These are phyloP conservation scores for Eristalinus sepulchralis DNA, from an alignment of 2,888 invertebrate species.

Conservation along the genomic window DNA sequence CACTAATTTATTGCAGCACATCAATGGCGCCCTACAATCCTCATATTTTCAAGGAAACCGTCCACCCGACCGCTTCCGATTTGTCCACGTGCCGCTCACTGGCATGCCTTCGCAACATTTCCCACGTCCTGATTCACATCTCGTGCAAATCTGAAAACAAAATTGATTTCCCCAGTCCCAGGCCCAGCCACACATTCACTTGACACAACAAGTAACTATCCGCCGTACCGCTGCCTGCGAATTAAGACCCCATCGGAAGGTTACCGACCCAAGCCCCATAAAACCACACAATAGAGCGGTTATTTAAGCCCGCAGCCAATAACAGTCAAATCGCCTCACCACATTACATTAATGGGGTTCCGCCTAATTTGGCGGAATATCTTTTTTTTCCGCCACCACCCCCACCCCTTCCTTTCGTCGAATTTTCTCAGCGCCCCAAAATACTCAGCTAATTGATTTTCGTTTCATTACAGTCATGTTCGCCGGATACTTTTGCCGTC, in stretches of 20 bases:
- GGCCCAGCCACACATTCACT: background rate
- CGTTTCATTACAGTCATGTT: constrained; percentile 22
- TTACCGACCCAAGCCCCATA: background rate
- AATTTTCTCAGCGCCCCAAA: background rate
- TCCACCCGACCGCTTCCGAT: too few species aligned
- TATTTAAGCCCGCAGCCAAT: background rate
- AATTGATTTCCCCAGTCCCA: background rate
- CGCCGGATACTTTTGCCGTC: background rate
- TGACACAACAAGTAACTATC: background rate
- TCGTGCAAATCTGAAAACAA: background rate
- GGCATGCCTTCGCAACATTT: too few species aligned
- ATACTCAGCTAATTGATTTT: constrained; percentile 53
- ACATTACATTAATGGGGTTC: background rate
- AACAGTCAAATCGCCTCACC: constrained; percentile 6
- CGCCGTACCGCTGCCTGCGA: background rate
- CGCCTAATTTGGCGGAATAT: constrained; percentile 26
- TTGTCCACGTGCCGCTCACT: too few species aligned
- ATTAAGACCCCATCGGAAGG: background rate
- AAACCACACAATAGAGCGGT: background rate
- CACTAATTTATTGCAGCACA: too few species aligned
- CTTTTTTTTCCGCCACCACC: background rate
- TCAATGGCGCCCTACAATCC: too few species aligned
- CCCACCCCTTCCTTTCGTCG: too few species aligned
- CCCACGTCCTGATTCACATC: too few species aligned
- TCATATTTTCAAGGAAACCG: too few species aligned